phyloP scores from a whole-genome alignment of 1,140 invertebrate genomes.

The Aphis gossypii region DNA sequence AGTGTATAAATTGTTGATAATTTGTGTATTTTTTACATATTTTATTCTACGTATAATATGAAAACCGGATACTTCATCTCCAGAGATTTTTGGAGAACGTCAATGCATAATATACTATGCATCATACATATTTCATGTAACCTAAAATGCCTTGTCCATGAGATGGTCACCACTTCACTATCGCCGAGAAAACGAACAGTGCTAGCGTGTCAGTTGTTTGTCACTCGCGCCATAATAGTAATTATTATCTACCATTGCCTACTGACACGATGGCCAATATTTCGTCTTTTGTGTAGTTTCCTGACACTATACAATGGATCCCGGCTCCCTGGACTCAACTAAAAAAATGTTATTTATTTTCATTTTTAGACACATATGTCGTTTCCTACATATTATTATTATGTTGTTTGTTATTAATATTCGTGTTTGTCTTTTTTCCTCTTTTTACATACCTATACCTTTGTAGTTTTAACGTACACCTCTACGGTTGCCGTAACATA shows the following conservation, averaged over 20 bases:
- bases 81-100: background rate
- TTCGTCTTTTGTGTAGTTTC: background rate
- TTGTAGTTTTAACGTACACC: background rate
- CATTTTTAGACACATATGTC: slow-evolving; percentile 16
- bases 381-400: too few species aligned
- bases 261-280: background rate
- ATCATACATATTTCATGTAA: background rate
- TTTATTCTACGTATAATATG: background rate
- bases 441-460: background rate
- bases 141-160: background rate
- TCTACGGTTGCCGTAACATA: background rate
- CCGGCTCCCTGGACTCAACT: background rate
- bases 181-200: background rate
- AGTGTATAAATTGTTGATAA: background rate
- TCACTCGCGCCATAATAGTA: background rate
- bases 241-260: background rate
- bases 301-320: background rate
- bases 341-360: slow-evolving; percentile 30
- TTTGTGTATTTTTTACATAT: background rate
- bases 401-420: background rate
- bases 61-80: background rate
- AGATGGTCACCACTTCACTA: background rate
- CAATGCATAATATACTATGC: background rate
- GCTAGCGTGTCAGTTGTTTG: background rate
- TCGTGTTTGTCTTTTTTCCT: background rate